phyloP scores from a whole-genome alignment of 2,797 vertebrate species.

The Aselliscus stoliczkanus region DNA sequence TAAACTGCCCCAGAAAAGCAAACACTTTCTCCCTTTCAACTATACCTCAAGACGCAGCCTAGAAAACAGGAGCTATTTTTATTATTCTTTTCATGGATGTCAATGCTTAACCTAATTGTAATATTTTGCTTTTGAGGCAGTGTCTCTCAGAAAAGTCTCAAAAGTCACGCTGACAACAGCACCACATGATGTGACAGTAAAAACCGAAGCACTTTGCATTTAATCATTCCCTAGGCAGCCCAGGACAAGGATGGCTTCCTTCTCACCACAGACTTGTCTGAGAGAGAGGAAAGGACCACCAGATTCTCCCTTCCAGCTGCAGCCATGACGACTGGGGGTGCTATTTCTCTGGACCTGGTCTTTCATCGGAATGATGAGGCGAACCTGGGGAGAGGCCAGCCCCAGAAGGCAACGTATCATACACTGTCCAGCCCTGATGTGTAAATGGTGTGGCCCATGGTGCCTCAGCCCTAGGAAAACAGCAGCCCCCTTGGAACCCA shows the following conservation, averaged over 20 bases:
- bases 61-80: neutral
- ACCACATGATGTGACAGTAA: neutral
- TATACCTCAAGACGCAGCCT: neutral
- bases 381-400: neutral
- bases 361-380: neutral
- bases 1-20: neutral
- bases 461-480: neutral
- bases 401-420: neutral
- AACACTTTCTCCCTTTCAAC: neutral
- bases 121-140: constrained; percentile 35
- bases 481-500: neutral
- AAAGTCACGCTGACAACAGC: neutral
- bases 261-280: neutral
- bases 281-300: neutral
- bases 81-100: constrained; percentile 55
- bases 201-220: neutral
- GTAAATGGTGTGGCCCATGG: neutral
- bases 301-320: neutral
- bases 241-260: neutral
- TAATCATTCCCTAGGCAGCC: neutral
- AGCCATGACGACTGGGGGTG: neutral
- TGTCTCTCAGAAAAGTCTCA: neutral
- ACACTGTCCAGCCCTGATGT: accelerated
- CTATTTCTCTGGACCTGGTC: neutral
- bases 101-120: constrained; percentile 65